Conservation (phyloP, 1,140 invertebrate species). For the Matsumurasca onukii region DNA sequence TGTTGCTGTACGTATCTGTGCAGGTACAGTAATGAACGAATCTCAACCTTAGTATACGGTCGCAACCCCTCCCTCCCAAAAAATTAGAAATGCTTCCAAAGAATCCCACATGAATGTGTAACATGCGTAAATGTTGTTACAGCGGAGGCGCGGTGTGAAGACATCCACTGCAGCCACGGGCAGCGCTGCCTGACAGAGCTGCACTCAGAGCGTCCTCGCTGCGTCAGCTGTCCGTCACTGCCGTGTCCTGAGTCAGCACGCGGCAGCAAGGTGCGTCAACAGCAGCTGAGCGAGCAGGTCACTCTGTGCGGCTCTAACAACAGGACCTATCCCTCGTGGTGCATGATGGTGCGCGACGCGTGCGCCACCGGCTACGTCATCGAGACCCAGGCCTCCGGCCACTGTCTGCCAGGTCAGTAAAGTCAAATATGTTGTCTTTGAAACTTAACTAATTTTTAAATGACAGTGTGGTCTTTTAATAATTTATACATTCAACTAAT, state of each 20-base stretch:
- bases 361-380: neutral
- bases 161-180: conserved; percentile 68
- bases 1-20: too few species aligned
- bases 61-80: too few species aligned
- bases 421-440: neutral
- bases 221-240: conserved; percentile 67
- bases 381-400: neutral
- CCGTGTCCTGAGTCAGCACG: neutral
- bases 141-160: conserved; percentile 74
- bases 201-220: conserved; percentile 67
- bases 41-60: too few species aligned
- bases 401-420: neutral
- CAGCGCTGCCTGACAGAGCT: conserved; percentile 76
- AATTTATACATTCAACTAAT: neutral
- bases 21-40: too few species aligned
- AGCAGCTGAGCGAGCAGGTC: conserved; percentile 48
- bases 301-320: conserved; percentile 80
- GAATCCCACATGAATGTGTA: too few species aligned
- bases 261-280: conserved; percentile 41
- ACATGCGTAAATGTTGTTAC: too few species aligned
- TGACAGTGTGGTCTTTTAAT: neutral
- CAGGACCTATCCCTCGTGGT: conserved; percentile 82
- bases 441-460: neutral
- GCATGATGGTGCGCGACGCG: conserved; percentile 77
- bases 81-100: too few species aligned